These are phyloP conservation scores for Cryptophagus acutangulus DNA, from an alignment of 2,888 invertebrate species.

Conservation along the genomic window DNA sequence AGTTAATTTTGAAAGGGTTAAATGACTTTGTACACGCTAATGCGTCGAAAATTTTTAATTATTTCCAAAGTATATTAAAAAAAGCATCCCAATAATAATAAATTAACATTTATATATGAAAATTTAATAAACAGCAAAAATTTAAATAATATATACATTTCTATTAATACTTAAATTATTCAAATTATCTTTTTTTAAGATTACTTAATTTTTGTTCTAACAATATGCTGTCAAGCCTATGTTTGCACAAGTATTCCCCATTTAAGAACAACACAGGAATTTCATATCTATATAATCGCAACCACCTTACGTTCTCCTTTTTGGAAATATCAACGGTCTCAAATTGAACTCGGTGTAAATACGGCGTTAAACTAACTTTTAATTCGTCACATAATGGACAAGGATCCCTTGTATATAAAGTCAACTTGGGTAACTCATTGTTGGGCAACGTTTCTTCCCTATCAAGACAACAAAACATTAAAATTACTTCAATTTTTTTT, in stretches of 20 bases:
- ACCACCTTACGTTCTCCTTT: slow-evolving; percentile 67
- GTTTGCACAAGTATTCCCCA: slow-evolving; percentile 75
- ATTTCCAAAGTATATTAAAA: too few relatives aligned
- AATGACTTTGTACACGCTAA: too few relatives aligned
- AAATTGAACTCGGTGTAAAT: slow-evolving; percentile 59
- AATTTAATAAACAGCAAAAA: too few relatives aligned
- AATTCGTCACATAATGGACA: slow-evolving; percentile 80
- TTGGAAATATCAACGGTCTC: slow-evolving; percentile 72
- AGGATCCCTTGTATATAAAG: slow-evolving; percentile 75
- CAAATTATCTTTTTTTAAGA: too few relatives aligned
- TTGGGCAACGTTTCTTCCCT: slow-evolving; percentile 25
- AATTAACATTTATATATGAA: too few relatives aligned
- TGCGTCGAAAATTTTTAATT: too few relatives aligned
- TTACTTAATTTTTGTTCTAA: slow-evolving; percentile 42
- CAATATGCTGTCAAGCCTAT: slow-evolving; percentile 58
- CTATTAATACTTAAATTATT: too few relatives aligned
- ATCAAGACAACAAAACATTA: slow-evolving; percentile 9
- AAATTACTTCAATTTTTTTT: slow-evolving; percentile 9
- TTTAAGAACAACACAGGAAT: slow-evolving; percentile 86
- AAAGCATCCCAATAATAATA: too few relatives aligned
- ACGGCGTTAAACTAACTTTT: slow-evolving; percentile 58
- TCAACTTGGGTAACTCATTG: slow-evolving; percentile 58
- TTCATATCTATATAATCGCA: slow-evolving; percentile 71
- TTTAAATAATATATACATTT: too few relatives aligned
- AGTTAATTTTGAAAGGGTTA: too few relatives aligned